These are phyloP conservation scores for Sebastes oblongus DNA, from an alignment of 2,797 vertebrate species.

Conservation along the genomic window DNA sequence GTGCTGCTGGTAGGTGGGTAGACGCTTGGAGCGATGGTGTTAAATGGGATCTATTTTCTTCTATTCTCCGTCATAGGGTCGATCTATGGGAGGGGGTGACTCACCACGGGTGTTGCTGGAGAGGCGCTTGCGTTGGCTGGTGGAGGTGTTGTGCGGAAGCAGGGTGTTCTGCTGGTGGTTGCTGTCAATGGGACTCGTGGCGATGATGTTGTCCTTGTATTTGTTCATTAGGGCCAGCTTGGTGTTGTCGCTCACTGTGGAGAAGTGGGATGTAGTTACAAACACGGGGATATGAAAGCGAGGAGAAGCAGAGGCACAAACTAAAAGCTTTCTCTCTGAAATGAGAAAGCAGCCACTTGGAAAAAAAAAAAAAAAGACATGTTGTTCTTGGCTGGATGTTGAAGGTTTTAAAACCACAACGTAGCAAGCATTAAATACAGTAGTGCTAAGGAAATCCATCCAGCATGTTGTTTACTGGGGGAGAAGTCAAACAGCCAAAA, in stretches of 20 bases:
- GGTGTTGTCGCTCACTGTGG: constrained; percentile 91
- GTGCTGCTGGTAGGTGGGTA: background rate
- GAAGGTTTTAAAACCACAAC: background rate
- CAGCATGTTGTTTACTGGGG: constrained; percentile 23
- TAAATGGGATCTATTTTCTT: background rate
- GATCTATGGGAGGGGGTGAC: constrained; percentile 33
- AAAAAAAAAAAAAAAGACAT: background rate
- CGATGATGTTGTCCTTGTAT: constrained; percentile 99
- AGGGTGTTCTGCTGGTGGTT: constrained; percentile 97
- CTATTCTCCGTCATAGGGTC: background rate
- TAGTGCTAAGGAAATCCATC: background rate
- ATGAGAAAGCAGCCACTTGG: background rate
- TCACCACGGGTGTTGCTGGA: constrained; percentile 96
- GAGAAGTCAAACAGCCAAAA: constrained; percentile 37
- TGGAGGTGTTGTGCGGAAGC: constrained; percentile 93
- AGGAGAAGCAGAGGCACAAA: background rate
- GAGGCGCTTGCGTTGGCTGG: constrained; percentile 95
- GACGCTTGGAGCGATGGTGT: background rate
- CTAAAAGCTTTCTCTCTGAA: background rate
- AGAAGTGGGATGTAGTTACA: constrained; percentile 43
- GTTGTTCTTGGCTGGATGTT: constrained; percentile 1
- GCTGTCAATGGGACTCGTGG: constrained; percentile 94
- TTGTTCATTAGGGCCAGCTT: constrained; percentile 99
- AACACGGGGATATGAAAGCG: background rate
- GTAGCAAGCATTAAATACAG: background rate